Percentiles rank a stretch among this genome's conserved stretches.
Conservation (phyloP, 1,140 invertebrate species). For the Psilanteris sp. region DNA sequence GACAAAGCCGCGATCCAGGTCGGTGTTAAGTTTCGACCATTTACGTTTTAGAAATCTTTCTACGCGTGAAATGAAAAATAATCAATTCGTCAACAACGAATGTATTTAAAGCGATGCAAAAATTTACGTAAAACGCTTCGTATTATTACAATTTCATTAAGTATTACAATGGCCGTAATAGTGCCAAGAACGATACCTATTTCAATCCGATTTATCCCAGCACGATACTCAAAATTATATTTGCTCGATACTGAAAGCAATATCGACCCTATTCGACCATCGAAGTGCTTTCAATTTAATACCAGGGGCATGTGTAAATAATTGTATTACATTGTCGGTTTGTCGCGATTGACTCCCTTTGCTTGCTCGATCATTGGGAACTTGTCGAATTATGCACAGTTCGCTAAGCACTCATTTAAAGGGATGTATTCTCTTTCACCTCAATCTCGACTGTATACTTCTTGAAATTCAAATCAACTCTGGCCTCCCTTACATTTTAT, state of each 20-base stretch:
- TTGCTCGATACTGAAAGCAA: constrained; percentile 72
- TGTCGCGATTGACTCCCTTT: constrained; percentile 64
- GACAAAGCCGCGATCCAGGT: constrained; percentile 97
- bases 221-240: constrained; percentile 72
- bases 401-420: constrained; percentile 64
- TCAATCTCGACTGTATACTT: constrained; percentile 52
- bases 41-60: too few species aligned
- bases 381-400: constrained; percentile 69
- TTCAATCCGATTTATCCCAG: constrained; percentile 48
- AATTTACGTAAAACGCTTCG: constrained; percentile 23
- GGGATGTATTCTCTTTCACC: constrained; percentile 55
- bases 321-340: constrained; percentile 74
- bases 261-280: constrained; percentile 64
- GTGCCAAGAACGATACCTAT: constrained; percentile 32
- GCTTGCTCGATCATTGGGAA: constrained; percentile 56
- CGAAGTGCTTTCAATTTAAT: constrained; percentile 65
- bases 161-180: constrained; percentile 23
- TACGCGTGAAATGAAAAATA: constrained; percentile 33
- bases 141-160: constrained; percentile 38
- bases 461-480: constrained; percentile 64
- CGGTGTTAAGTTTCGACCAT: too few species aligned
- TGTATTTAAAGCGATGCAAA: constrained; percentile 20
- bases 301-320: constrained; percentile 74
- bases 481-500: constrained; percentile 14
- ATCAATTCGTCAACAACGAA: too few species aligned